Base-by-base conservation (phyloP, 2,888 invertebrate genomes). In the Lasius platythorax region DNA sequence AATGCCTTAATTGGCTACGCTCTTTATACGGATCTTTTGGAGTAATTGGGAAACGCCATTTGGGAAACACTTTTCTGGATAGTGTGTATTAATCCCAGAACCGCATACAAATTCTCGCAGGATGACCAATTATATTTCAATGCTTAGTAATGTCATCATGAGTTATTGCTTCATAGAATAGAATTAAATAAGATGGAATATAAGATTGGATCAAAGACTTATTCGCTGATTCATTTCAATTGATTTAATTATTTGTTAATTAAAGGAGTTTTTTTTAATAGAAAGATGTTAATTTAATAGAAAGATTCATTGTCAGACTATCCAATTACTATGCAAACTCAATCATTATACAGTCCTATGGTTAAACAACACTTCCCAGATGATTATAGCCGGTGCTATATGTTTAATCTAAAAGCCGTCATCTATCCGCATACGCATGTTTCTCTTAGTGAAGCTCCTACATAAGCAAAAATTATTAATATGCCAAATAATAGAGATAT, bases 341-440 rank as follows among this genome's bases (percentile, higher is more conserved):
- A n/a, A 53, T 53, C n/a, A 15, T 12, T 12, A 43, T 70, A 23
- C 46, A 79, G 46, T 58, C n/a, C 23, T n/a, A 28, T 23, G 23
- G 2, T 28, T 33, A 40, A 70, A 73, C 2, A 61, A 46, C 46
- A 46, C 18, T 72, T 63, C 12, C 12, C 37, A 81, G 43, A 72
- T 40, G 33, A 72, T 70, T 9, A 8, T 37, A 46, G 18, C 46
- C 37, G 70, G 15, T 79, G 40, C 30, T 15, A 18, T 61, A 58
- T 30, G n/a, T 37, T 72, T 72, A 72, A 61, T 73, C 79, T 72
- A 79, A 81, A 81, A 81, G 79, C 46, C 61, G n/a, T 50, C 46
- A 37, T 79, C 58, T 81, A 72, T 81, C 3, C 18, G 73, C 73
- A 72, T 33, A 18, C 3, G n/a, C 64, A 33, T 63, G 11, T 50